These are phyloP conservation scores for Tachyglossus aculeatus DNA, from an alignment of 2,797 vertebrate genomes.

Conservation along the genomic window DNA sequence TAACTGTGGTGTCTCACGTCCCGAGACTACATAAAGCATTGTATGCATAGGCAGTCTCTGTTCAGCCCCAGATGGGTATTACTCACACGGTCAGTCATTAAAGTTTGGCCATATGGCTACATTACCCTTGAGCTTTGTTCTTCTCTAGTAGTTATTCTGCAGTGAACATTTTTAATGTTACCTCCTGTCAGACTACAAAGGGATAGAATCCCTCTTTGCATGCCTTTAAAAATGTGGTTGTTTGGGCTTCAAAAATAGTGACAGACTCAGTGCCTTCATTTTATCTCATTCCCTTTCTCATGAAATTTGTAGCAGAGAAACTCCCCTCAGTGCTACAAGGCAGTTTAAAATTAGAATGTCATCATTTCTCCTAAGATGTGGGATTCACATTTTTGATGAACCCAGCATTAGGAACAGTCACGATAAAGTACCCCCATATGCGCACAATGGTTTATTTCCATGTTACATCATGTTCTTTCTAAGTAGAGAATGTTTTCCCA, in stretches of 20 bases:
- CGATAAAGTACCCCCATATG: too few relatives aligned
- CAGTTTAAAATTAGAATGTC: constrained; percentile 69
- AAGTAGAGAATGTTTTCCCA: too few relatives aligned
- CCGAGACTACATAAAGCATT: constrained; percentile 2
- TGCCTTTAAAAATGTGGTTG: background rate
- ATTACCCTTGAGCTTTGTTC: background rate
- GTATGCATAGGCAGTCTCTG: background rate
- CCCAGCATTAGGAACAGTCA: too few relatives aligned
- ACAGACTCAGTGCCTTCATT: too few relatives aligned
- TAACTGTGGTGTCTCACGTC: background rate
- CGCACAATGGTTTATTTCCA: too few relatives aligned
- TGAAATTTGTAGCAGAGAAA: constrained; percentile 46
- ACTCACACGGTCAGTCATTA: constrained; percentile 25
- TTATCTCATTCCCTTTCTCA: constrained; percentile 17
- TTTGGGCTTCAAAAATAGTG: background rate
- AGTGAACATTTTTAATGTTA: constrained; percentile 2
- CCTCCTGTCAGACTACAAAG: constrained; percentile 7
- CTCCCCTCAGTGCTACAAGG: constrained; percentile 59
- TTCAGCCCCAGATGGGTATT: constrained; percentile 29
- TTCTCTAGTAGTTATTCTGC: constrained; percentile 9
- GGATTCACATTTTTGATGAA: too few relatives aligned
- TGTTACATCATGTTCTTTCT: too few relatives aligned
- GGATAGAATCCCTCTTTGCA: constrained; percentile 6
- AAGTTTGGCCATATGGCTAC: constrained; percentile 16
- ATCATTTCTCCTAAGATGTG: too few relatives aligned